Evolutionary conservation across 2,888 invertebrate genomes (phyloP).

Genomic region (Micoletzkya japonica): DNA sequence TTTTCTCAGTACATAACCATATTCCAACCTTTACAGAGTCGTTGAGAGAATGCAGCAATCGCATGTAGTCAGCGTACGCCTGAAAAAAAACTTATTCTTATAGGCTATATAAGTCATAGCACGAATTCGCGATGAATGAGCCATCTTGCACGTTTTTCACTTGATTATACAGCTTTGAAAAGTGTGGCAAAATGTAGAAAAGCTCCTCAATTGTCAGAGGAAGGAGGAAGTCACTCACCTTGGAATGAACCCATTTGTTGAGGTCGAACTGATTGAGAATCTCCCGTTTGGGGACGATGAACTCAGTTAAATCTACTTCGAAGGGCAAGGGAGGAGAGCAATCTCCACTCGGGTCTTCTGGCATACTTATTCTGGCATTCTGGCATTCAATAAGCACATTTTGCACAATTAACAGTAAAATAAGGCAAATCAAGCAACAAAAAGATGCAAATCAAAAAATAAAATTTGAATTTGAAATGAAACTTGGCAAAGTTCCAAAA

Average conservation of each 20-base stretch:
- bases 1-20: too few species aligned
- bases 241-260: conserved; percentile 56
- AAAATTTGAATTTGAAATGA: neutral
- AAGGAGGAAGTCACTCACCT: conserved; percentile 35
- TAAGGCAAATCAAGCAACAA: neutral
- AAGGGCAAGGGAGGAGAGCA: neutral
- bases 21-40: conserved; percentile 38
- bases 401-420: too few species aligned
- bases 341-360: conserved; percentile 6
- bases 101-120: too few species aligned
- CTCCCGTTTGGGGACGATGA: conserved; percentile 44
- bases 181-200: too few species aligned
- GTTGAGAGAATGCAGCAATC: conserved; percentile 49
- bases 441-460: neutral
- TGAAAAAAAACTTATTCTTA: conserved; percentile 30
- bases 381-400: neutral
- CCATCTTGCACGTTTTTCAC: too few species aligned
- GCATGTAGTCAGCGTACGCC: conserved; percentile 54
- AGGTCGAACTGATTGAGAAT: conserved; percentile 56
- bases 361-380: too few species aligned
- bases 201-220: neutral
- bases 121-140: too few species aligned
- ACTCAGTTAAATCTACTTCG: too few species aligned
- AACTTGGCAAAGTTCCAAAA: conserved; percentile 11
- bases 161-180: too few species aligned